Conservation (phyloP, 2,888 invertebrate genomes). For the Erebia ligea region DNA sequence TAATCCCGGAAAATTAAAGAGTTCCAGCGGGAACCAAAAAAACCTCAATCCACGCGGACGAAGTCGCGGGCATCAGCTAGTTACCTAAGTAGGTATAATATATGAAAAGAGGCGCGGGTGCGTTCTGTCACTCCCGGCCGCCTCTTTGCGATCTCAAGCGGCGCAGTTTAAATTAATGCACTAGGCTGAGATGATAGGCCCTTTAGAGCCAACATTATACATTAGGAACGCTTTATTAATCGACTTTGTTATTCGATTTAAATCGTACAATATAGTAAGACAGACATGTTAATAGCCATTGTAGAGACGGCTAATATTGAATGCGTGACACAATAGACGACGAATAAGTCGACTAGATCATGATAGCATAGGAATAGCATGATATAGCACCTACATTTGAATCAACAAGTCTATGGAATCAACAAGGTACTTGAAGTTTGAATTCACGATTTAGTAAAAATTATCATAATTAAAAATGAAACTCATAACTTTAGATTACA, state of each 20-base stretch:
- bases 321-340: not conserved
- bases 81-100: not conserved
- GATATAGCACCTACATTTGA: too few species aligned
- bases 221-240: constrained; percentile 44
- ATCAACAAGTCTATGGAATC: too few species aligned
- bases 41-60: too few species aligned
- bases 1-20: too few species aligned
- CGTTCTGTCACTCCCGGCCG: constrained; percentile 51
- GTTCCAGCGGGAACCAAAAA: too few species aligned
- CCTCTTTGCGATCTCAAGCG: constrained; percentile 46
- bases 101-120: constrained; percentile 63
- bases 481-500: too few species aligned
- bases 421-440: too few species aligned
- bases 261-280: constrained; percentile 1
- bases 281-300: not conserved
- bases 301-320: not conserved
- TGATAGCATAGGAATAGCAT: too few species aligned
- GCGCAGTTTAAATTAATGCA: constrained; percentile 70
- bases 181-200: constrained; percentile 67
- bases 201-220: constrained; percentile 54
- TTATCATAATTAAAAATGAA: too few species aligned
- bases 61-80: not conserved
- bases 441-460: too few species aligned
- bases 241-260: constrained; percentile 32
- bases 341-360: not conserved